These are phyloP conservation scores for Drosophila anceps DNA, from an alignment of 2,888 invertebrate species.

Conservation along the genomic window DNA sequence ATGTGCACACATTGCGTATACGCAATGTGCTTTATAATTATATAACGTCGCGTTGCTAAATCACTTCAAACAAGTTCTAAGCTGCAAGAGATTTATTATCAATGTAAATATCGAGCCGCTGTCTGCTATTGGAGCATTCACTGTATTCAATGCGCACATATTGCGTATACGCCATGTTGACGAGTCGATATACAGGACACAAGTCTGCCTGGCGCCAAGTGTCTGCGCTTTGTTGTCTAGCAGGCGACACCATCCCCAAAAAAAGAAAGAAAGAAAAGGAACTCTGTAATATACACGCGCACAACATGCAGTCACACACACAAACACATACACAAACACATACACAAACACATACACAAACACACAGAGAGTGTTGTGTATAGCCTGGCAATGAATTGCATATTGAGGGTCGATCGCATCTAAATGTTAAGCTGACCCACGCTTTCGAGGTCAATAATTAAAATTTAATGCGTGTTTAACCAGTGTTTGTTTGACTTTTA, in stretches of 20 bases:
- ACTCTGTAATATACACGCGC: conserved; percentile 1
- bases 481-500: conserved; percentile 21
- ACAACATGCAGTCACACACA: conserved; percentile 14
- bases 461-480: conserved; percentile 36
- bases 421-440: conserved; percentile 22
- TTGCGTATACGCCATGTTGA: conserved; percentile 36
- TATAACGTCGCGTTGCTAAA: background rate
- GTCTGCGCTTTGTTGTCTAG: conserved; percentile 54
- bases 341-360: conserved; percentile 10
- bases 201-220: conserved; percentile 74
- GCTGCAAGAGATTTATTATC: background rate
- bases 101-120: background rate
- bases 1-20: background rate
- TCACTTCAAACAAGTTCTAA: background rate
- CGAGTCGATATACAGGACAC: conserved; percentile 19
- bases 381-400: conserved; percentile 39
- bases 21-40: background rate
- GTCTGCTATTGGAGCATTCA: background rate
- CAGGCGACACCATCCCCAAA: conserved; percentile 30
- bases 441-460: conserved; percentile 44
- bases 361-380: background rate
- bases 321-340: conserved; percentile 7
- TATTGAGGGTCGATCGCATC: conserved; percentile 48
- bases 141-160: conserved; percentile 27
- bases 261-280: background rate